phyloP scores from a whole-genome alignment of 2,113 vertebrate species.

The Passer domesticus region DNA sequence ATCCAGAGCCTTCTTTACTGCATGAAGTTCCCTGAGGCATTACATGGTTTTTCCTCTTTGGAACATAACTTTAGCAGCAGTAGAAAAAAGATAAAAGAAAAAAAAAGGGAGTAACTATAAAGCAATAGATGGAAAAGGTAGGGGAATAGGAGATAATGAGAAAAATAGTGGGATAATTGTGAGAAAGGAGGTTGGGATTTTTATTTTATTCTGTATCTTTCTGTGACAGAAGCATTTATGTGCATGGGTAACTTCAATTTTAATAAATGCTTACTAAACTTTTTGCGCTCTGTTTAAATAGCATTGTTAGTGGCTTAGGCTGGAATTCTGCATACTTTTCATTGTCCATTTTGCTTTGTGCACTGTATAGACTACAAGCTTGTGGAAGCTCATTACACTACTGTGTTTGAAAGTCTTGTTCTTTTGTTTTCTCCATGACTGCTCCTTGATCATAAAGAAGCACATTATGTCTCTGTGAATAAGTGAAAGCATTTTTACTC shows the following conservation, averaged over 20 bases:
- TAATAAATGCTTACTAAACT: background rate
- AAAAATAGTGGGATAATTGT: background rate
- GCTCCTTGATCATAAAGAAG: background rate
- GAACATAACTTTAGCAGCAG: background rate
- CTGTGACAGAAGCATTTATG: background rate
- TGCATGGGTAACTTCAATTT: background rate
- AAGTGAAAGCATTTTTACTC: background rate
- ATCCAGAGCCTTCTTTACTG: background rate
- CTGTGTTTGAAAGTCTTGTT: background rate
- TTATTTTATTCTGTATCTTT: background rate
- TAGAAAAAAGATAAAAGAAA: background rate
- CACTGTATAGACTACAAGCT: background rate
- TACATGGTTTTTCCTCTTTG: background rate
- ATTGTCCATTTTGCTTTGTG: background rate
- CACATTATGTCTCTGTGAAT: background rate
- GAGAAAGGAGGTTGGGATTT: background rate
- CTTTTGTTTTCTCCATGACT: background rate
- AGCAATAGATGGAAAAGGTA: background rate
- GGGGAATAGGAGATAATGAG: background rate
- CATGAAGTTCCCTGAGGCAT: background rate
- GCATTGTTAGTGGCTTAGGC: background rate
- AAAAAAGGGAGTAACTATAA: background rate
- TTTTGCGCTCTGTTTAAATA: background rate
- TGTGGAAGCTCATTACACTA: background rate
- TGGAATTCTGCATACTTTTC: background rate